Evolutionary conservation across 2,888 invertebrate genomes (phyloP).

Genomic region (Amphimallon solstitiale): DNA sequence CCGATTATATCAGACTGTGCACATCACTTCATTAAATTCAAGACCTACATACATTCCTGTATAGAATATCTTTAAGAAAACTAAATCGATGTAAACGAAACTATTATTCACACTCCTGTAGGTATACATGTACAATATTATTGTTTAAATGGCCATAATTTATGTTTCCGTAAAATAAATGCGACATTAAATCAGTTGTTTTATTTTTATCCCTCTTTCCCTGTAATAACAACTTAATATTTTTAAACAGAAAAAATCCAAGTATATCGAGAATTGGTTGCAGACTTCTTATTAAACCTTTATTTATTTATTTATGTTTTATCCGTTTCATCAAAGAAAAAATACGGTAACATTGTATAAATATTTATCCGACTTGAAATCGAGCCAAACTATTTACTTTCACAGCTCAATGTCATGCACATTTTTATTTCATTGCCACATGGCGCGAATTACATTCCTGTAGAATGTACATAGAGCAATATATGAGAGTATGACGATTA

Average conservation of each 20-base stretch:
- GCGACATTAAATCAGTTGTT: conserved; percentile 17
- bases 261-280: not conserved
- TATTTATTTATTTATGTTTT: conserved; percentile 12
- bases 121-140: conserved; percentile 22
- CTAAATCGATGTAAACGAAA: conserved; percentile 11
- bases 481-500: no score
- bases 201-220: conserved; percentile 5
- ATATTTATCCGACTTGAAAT: conserved; percentile 30
- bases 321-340: conserved; percentile 12
- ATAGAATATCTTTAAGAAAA: conserved; percentile 2
- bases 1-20: not conserved
- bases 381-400: conserved; percentile 35
- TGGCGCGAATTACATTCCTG: conserved; percentile 15
- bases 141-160: conserved; percentile 18
- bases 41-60: conserved; percentile 17
- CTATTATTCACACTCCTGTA: conserved; percentile 7
- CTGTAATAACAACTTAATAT: not conserved
- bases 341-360: not conserved
- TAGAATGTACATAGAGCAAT: not conserved
- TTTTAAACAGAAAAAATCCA: not conserved
- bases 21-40: not conserved
- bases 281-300: conserved; percentile 4
- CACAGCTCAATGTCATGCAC: conserved; percentile 27
- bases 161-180: conserved; percentile 28
- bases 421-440: conserved; percentile 27